A percentile compares a stretch with the other conserved stretches of the same genome.
These are phyloP conservation scores for Sebastes trivittatus DNA, from an alignment of 2,797 vertebrate species.

Conservation along the genomic window DNA sequence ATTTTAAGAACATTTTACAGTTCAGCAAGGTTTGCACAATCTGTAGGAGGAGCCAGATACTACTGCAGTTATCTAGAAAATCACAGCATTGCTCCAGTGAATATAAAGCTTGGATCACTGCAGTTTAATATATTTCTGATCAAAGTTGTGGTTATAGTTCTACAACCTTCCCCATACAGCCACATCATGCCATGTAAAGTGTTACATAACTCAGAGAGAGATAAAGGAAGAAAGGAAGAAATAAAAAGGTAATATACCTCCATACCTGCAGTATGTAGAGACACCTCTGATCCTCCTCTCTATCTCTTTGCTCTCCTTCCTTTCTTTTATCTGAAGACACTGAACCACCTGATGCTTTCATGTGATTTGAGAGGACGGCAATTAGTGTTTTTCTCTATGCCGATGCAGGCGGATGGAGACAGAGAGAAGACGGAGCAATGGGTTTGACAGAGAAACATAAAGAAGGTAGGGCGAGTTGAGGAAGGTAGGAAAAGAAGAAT, in stretches of 20 bases:
- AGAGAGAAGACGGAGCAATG: neutral
- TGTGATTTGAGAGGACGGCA: slow-evolving; percentile 13
- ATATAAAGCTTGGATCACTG: neutral
- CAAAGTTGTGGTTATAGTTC: neutral
- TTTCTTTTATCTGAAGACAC: slow-evolving; percentile 9
- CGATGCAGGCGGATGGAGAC: neutral
- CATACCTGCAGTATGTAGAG: neutral
- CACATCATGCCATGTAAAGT: slow-evolving; percentile 5
- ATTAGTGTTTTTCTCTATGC: neutral
- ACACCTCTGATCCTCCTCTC: neutral
- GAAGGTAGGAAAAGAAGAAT: neutral
- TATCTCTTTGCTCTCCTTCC: neutral
- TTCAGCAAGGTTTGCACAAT: neutral
- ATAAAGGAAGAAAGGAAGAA: neutral
- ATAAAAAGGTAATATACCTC: neutral
- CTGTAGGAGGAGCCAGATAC: too few relatives aligned
- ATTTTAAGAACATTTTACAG: neutral
- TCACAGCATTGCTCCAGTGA: neutral
- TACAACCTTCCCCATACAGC: neutral
- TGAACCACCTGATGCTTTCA: slow-evolving; percentile 36
- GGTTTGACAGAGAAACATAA: neutral
- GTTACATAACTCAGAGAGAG: slow-evolving; percentile 8
- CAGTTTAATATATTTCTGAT: neutral
- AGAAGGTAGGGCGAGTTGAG: neutral
- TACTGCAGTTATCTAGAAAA: too few relatives aligned